Evolutionary conservation across 1,140 invertebrate species (phyloP).

Genomic region (Tetragnatha versicolor): DNA sequence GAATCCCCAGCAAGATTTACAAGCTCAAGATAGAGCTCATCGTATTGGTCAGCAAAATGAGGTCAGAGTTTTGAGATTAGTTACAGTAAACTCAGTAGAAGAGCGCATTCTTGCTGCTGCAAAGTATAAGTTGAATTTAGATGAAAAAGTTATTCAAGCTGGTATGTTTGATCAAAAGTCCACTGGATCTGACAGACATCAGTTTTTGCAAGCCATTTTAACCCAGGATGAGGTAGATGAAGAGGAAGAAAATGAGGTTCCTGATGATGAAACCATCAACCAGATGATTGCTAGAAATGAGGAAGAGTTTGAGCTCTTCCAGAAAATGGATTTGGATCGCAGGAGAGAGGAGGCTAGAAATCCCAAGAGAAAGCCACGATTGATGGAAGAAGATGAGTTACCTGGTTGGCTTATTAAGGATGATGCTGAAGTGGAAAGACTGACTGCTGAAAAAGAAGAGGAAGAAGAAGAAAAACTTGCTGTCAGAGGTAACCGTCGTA

Average conservation of each 20-base stretch:
- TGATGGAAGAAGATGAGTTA: constrained; percentile 92
- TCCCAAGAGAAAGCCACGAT: constrained; percentile 77
- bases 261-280: constrained; percentile 98
- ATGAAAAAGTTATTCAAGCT: constrained; percentile 99
- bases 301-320: constrained; percentile 93
- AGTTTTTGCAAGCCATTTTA: constrained; percentile 93
- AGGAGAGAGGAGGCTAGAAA: constrained; percentile 83
- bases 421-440: constrained; percentile 80
- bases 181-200: constrained; percentile 91
- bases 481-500: constrained; percentile 87
- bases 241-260: constrained; percentile 96
- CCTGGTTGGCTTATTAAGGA: constrained; percentile 95
- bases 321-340: constrained; percentile 91
- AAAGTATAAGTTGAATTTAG: constrained; percentile 91
- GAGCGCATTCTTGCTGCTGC: constrained; percentile 94
- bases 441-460: constrained; percentile 73
- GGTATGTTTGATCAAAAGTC: constrained; percentile 99
- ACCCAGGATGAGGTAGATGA: constrained; percentile 93
- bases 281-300: constrained; percentile 97
- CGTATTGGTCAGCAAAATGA: constrained; percentile 98
- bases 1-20: constrained; percentile 99
- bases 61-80: constrained; percentile 92
- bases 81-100: constrained; percentile 99
- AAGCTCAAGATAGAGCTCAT: constrained; percentile 99
- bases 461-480: constrained; percentile 77